Conservation (phyloP, 30 jellyfish, hydroid and myxozoan species). For the Aurelia sp. region DNA sequence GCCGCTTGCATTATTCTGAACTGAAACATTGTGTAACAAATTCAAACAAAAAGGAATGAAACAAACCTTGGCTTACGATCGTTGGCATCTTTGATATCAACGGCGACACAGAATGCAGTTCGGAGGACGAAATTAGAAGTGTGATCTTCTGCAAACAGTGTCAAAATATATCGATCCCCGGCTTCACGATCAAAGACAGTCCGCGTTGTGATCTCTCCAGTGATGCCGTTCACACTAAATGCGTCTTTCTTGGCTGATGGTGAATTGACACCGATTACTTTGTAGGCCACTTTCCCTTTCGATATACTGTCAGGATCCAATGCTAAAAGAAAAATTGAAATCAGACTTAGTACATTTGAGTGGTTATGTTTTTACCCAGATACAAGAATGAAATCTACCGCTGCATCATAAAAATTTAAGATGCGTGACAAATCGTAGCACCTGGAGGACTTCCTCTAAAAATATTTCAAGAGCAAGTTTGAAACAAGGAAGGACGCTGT, state of each 20-base stretch:
- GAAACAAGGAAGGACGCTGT: too few species aligned
- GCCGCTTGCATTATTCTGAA: too few species aligned
- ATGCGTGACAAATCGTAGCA: too few species aligned
- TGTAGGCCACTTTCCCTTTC: slow-evolving; percentile 46
- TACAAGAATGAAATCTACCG: too few species aligned
- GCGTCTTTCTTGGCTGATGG: slow-evolving; percentile 3
- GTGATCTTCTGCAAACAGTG: slow-evolving; percentile 64
- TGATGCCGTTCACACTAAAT: slow-evolving; percentile 9
- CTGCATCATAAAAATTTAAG: too few species aligned
- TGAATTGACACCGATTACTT: slow-evolving; percentile 31
- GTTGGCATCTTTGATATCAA: slow-evolving; percentile 61
- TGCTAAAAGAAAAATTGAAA: slow-evolving; percentile 17
- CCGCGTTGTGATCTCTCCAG: slow-evolving; percentile 35
- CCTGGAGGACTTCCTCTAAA: too few species aligned
- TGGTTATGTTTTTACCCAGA: too few species aligned
- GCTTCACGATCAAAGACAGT: slow-evolving; percentile 33
- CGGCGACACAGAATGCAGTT: slow-evolving; percentile 58
- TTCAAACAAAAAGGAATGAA: too few species aligned
- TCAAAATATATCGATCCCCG: slow-evolving; percentile 40
- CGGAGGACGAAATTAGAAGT: slow-evolving; percentile 5
- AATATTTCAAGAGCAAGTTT: too few species aligned
- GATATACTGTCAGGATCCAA: slow-evolving; percentile 72
- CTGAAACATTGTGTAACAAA: too few species aligned
- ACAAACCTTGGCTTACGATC: slow-evolving; percentile 71
- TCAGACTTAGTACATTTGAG: background rate